Base-by-base conservation (phyloP, 2,797 vertebrate species). In the Ciconia nigra region DNA sequence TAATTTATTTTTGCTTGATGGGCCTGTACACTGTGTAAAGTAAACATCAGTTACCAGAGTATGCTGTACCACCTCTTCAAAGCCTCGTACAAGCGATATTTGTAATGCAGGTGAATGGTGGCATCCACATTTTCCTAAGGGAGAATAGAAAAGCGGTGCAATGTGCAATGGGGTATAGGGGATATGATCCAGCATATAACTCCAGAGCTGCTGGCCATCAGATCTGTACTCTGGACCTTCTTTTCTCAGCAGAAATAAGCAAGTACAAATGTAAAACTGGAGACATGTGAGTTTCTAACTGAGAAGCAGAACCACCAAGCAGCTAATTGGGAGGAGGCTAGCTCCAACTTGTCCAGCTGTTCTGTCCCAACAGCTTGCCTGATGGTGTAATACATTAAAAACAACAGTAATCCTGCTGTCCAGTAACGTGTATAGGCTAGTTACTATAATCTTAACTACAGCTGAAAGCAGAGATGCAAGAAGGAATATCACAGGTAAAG, bases 321-420 rank as follows among this genome's bases (percentile, higher is more conserved):
- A 95, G 67, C 77, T 96, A 96, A 92, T 3, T 71, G 86, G 70
- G 67, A 94, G 63, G 71, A 96, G 74, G 49, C 96, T 94, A 96
- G 97, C 92, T 89, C 78, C 49, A 74, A 97, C 97, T 89, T 96
- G 96, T 93, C 83, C 81, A 83, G 83, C 39, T 61, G 2, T 49
- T 94, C 81, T 97, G 92, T 97, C 93, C 86, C 82, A 97, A 93
- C 95, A 87, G 67, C 78, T 96, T 81, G 42, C 54, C 83, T 90
- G 96, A 83, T 97, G 96, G 92, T 92, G 94, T 95, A 97, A 97
- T 44, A 61, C 58, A 24, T 80, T 63, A 76, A 84, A 89, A 90
- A 91, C 90, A 97, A 80, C 69, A 87, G 74, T 85, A 92, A 96
- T 91, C 83, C 74, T 78, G 90, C 81, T 96, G 93, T 96, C 97